Evolutionary conservation across 2,797 vertebrate species (phyloP).

Genomic region (Pipistrellus nathusii): DNA sequence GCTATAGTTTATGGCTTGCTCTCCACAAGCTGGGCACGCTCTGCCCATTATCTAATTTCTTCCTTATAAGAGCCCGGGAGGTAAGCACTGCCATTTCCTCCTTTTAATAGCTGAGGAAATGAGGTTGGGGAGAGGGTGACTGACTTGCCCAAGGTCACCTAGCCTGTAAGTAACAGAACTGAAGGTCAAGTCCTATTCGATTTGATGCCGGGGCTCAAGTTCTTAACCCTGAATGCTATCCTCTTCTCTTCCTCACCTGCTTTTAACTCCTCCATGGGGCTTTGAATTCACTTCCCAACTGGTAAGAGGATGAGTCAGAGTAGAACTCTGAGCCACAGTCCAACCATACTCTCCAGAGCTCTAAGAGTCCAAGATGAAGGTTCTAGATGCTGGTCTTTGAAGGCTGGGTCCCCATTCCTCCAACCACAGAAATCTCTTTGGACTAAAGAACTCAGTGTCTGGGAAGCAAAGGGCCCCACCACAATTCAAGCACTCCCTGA

Average conservation of each 20-base stretch:
- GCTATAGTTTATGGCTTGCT: neutral
- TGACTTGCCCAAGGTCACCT: constrained; percentile 33
- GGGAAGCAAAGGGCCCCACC: neutral
- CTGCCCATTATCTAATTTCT: neutral
- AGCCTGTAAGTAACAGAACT: neutral
- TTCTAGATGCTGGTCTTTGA: constrained; percentile 21
- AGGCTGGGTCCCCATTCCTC: neutral
- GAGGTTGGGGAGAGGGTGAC: neutral
- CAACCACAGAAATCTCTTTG: constrained; percentile 14
- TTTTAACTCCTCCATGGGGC: neutral
- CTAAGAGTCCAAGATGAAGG: neutral
- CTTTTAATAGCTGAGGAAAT: neutral
- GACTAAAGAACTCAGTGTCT: neutral
- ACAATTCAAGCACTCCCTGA: neutral
- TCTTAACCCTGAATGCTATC: neutral
- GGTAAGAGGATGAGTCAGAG: neutral
- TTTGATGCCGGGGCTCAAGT: neutral
- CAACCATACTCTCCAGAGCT: neutral
- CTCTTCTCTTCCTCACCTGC: neutral
- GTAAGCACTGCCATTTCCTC: neutral
- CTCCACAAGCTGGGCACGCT: neutral
- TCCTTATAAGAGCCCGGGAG: neutral
- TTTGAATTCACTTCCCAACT: neutral
- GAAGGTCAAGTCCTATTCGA: neutral
- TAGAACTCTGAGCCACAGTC: neutral